Base-by-base conservation (phyloP, 2,888 invertebrate genomes). In the Lepidochitona cinerea region DNA sequence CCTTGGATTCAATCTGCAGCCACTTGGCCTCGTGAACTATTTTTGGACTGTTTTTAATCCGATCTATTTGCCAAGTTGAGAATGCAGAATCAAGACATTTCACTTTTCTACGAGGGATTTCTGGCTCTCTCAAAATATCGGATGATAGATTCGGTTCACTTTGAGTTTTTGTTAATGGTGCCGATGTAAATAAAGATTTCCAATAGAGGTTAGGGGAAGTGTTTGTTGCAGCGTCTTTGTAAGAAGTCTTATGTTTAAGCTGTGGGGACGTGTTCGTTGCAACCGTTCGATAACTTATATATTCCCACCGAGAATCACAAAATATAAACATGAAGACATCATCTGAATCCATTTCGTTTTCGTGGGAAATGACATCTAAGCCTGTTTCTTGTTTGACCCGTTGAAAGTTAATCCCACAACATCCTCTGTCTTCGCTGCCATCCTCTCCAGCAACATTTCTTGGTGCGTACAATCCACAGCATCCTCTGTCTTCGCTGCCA, bases 321-420 rank as follows among this genome's bases (percentile, higher is more conserved):
- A 37, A 66, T 35, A 66, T 66, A 35, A 66, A 66, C 66, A 66
- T 66, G 26, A 37, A 66, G 18, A 66, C 35, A 23, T 66, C 32
- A 59, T 59, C 59, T 4, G 49, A 49, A n/a, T 23, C 49, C 3
- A 23, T n/a, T 23, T 49, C 49, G 3, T 18, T 49, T 49, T 23
- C 23, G 49, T 49, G n/a, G n/a, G 49, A 49, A n/a, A 49, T 4
- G 7, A 7, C 49, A 7, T 49, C 49, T 5, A 49, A 49, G 23
- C 23, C 49, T n/a, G n/a, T n/a, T n/a, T n/a, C n/a, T n/a, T n/a
- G n/a, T n/a, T n/a, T n/a, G n/a, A n/a, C n/a, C n/a, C n/a, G n/a
- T n/a, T n/a, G n/a, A n/a, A n/a, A n/a, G n/a, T n/a, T n/a, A n/a
- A n/a, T n/a, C n/a, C n/a, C n/a, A n/a, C n/a, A n/a, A n/a, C n/a